Conservation (phyloP, 2,113 vertebrate species). For the Salvelinus fontinalis region DNA sequence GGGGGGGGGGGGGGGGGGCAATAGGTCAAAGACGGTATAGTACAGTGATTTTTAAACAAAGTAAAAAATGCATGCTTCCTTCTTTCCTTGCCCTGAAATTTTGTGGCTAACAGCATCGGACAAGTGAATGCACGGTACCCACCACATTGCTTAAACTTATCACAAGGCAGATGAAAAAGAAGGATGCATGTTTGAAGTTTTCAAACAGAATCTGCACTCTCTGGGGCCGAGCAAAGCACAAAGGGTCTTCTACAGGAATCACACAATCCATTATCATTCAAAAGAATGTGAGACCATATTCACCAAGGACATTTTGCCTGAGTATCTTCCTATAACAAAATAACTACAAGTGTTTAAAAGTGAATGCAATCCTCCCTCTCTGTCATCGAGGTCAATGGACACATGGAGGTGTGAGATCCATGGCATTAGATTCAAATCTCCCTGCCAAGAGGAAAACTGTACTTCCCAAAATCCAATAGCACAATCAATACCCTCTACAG, state of each 20-base stretch:
- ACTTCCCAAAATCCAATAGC: background rate
- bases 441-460: background rate
- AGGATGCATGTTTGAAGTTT: background rate
- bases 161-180: background rate
- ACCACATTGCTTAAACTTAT: background rate
- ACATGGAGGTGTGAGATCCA: background rate
- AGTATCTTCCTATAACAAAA: background rate
- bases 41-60: background rate
- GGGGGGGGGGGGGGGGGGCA: slow-evolving; percentile 26
- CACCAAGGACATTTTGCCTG: background rate
- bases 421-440: slow-evolving; percentile 7
- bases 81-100: background rate
- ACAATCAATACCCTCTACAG: background rate
- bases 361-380: background rate
- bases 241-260: background rate
- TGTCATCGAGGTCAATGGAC: background rate
- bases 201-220: background rate
- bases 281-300: background rate
- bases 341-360: background rate
- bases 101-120: background rate
- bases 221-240: background rate
- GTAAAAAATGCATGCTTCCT: background rate
- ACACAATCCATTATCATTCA: background rate
- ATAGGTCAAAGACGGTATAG: background rate
- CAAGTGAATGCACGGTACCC: background rate